Percentiles rank a stretch among this genome's conserved stretches.
Evolutionary conservation across 2,888 invertebrate genomes (phyloP).

Genomic region (Phortica okadai): DNA sequence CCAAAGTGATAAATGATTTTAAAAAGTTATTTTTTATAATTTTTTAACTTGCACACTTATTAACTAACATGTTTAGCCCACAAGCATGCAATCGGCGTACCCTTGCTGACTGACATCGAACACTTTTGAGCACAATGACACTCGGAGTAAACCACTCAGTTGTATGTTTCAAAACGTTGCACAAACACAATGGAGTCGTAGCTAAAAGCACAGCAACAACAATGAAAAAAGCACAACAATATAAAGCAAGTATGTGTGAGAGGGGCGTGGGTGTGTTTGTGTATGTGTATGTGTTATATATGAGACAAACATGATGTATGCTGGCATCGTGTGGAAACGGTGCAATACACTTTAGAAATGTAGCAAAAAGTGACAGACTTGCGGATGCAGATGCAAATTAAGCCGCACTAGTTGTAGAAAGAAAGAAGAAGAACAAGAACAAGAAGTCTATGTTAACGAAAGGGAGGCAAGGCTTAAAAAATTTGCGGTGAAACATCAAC

Average conservation of each 20-base stretch:
- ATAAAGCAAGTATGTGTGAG: neutral
- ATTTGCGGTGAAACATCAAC: neutral
- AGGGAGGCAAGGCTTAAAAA: neutral
- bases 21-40: no score
- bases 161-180: slow-evolving; percentile 70
- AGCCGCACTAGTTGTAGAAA: neutral
- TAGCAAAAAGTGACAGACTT: no score
- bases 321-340: no score
- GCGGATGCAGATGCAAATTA: no score
- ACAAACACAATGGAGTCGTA: slow-evolving; percentile 54
- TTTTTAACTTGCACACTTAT: no score
- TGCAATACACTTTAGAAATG: no score
- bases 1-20: neutral
- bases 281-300: no score
- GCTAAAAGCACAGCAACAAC: slow-evolving; percentile 4
- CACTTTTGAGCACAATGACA: slow-evolving; percentile 65
- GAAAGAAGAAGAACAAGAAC: neutral
- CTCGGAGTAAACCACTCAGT: slow-evolving; percentile 61
- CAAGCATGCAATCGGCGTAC: neutral
- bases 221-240: slow-evolving; percentile 13
- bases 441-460: neutral
- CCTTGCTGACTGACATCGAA: slow-evolving; percentile 39
- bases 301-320: neutral
- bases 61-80: no score
- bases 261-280: neutral